phyloP scores from a whole-genome alignment of 2,888 invertebrate species.

The Ceratothoa steindachneri region DNA sequence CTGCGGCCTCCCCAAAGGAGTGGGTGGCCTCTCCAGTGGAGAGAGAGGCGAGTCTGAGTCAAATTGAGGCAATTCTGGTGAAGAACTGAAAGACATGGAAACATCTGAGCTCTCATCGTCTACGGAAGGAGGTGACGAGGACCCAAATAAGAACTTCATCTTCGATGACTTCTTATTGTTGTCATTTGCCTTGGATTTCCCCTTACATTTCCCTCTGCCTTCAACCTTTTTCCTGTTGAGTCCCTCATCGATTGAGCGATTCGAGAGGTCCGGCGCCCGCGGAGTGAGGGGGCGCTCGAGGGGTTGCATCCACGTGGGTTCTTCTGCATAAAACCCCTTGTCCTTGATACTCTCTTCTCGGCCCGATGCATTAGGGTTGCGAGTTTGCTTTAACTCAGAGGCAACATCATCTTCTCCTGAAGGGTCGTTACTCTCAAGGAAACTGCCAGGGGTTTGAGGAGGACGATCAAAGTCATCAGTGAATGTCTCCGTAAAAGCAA shows the following conservation, averaged over 20 bases:
- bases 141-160: conserved; percentile 34
- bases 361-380: not conserved
- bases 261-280: not conserved
- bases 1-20: conserved; percentile 25
- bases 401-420: not conserved
- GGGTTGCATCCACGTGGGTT: not conserved
- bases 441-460: conserved; percentile 38
- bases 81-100: not conserved
- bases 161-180: conserved; percentile 20
- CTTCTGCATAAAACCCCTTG: not conserved
- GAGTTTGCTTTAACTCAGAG: not conserved
- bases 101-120: not conserved
- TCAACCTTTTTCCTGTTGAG: not conserved
- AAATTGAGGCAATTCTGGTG: conserved; percentile 16
- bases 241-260: not conserved
- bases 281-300: not conserved
- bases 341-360: not conserved
- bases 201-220: not conserved
- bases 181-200: too few relatives aligned
- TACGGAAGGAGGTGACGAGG: conserved; percentile 24
- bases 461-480: conserved; percentile 27
- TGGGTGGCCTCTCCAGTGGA: conserved; percentile 30
- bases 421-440: not conserved
- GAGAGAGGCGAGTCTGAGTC: conserved; percentile 24
- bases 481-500: conserved; percentile 2